These are phyloP conservation scores for Bombyx mandarina DNA, from an alignment of 1,140 invertebrate genomes.

Conservation along the genomic window DNA sequence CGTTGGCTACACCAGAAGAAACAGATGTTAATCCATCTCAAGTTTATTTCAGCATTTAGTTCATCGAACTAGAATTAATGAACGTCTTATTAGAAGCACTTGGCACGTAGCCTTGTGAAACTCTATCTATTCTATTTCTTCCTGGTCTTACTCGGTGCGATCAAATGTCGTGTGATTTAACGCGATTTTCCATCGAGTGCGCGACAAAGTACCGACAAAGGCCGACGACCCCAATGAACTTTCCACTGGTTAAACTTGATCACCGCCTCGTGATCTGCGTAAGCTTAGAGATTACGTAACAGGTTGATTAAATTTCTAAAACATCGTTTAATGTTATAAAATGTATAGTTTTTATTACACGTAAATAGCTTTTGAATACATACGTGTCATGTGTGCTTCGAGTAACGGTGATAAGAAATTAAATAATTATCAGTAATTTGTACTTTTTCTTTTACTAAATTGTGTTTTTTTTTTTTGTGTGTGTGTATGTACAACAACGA, in stretches of 20 bases:
- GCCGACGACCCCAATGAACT: constrained; percentile 50
- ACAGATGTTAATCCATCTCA: too few species aligned
- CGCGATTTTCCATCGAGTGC: constrained; percentile 48
- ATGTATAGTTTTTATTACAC: not conserved
- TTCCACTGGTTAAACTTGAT: constrained; percentile 64
- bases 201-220: constrained; percentile 37
- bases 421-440: too few species aligned
- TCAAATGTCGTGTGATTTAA: constrained; percentile 42
- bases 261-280: constrained; percentile 46
- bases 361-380: not conserved
- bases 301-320: constrained; percentile 24
- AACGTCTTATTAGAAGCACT: not conserved
- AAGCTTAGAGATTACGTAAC: constrained; percentile 31
- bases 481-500: too few species aligned
- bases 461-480: too few species aligned
- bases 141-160: constrained; percentile 31
- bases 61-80: too few species aligned
- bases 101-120: constrained; percentile 16
- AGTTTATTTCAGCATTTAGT: too few species aligned
- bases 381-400: too few species aligned
- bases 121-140: constrained; percentile 23
- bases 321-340: too few species aligned
- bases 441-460: too few species aligned
- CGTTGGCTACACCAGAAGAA: not conserved
- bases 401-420: too few species aligned